Base-by-base conservation (phyloP, 1,140 invertebrate genomes). In the Macrostomum lignano region DNA sequence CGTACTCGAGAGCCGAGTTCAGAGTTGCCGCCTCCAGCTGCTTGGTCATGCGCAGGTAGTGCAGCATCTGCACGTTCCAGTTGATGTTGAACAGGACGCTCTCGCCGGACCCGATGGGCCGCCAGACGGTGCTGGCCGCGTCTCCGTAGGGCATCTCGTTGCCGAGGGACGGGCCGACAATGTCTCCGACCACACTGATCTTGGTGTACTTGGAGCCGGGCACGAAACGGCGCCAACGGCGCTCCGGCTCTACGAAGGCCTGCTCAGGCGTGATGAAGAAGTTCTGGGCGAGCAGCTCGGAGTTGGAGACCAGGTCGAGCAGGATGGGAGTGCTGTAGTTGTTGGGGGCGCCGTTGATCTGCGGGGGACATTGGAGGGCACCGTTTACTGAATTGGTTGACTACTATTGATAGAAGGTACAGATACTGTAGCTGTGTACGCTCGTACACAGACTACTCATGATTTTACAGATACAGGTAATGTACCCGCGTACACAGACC, bases 41-140 rank as follows among this genome's bases (percentile, higher is more conserved):
- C 49, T 77, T 77, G 21, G 76, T 76, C 21, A 73, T 60, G 26
- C 81, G 67, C 70, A 88, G 76, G 49, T 84, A 86, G 46, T 75
- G 62, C 0, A 76, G 69, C 1, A 75, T 78, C 51, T 81, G 77
- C 47, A 88, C 67, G 55, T 81, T 88, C 3, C 71, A 73, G 0
- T 77, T 82, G 55, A 88, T 88, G 40, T 78, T 82, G 57, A 82
- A 91, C 64, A 86, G 75, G 44, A 76, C 82, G 52, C 82, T 77
- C 52, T 91, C 81, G 0, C 69, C 78, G 4, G 72, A 74, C 46
- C 81, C 78, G 60, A 68, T 55, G 7, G 60, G 54, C 23, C 43
- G 40, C 11, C 40, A 38, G 35, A 58, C 36, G 14, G 47, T 38
- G 29, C 47, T 48, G 32, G 49, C 46, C 11, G 50, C 26, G 14